Evolutionary conservation across 2,113 vertebrate species (phyloP).

Genomic region (Corydoras maculifer): DNA sequence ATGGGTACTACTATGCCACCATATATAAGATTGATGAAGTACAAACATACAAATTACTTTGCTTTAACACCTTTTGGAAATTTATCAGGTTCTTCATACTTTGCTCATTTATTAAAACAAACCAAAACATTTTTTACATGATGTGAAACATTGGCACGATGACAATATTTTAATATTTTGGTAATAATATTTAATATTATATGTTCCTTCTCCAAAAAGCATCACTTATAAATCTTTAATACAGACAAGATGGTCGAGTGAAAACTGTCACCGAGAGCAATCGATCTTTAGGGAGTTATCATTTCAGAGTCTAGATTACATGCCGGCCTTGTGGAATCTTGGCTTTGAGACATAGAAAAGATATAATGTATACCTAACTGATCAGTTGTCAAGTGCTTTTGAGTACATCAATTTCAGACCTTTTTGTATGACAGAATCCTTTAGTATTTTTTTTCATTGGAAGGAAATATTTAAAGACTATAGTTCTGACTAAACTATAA

Average conservation of each 20-base stretch:
- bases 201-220: neutral
- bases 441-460: neutral
- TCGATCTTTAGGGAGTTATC: conserved; percentile 7
- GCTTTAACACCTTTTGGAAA: no score
- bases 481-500: neutral
- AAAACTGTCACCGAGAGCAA: conserved; percentile 3
- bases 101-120: no score
- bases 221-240: conserved; percentile 17
- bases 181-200: no score
- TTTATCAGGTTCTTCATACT: no score
- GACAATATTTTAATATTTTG: no score
- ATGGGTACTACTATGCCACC: no score
- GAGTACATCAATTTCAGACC: conserved; percentile 4
- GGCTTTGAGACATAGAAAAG: conserved; percentile 4
- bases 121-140: no score
- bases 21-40: no score
- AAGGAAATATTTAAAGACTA: conserved; percentile 1
- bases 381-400: conserved; percentile 19
- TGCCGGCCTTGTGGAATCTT: conserved; percentile 6
- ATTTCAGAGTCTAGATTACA: neutral
- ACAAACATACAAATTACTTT: no score
- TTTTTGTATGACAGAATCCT: neutral
- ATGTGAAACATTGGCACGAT: no score
- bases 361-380: neutral
- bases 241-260: neutral